A percentile compares a stretch with the other conserved stretches of the same genome.
These are phyloP conservation scores for Batillaria attramentaria DNA, from an alignment of 1,140 invertebrate genomes.

Conservation along the genomic window DNA sequence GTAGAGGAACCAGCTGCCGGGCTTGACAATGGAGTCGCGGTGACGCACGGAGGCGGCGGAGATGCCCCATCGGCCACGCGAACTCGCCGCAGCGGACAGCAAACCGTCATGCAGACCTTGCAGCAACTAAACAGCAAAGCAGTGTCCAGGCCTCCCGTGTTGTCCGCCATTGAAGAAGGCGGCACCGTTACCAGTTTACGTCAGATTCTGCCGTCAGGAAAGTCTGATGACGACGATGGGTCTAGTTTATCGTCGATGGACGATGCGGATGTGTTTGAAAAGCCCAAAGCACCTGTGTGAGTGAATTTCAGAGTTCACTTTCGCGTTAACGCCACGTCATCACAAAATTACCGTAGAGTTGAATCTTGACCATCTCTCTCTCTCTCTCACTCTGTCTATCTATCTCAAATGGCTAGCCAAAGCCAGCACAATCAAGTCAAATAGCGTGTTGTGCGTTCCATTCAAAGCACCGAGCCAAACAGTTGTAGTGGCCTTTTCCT, in stretches of 20 bases:
- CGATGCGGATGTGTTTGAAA: not conserved
- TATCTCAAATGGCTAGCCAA: no score
- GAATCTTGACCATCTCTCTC: no score
- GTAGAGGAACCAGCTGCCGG: conserved; percentile 47
- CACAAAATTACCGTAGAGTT: no score
- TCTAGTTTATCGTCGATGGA: conserved; percentile 9
- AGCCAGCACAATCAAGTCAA: no score
- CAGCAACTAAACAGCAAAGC: conserved; percentile 40
- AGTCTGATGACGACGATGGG: conserved; percentile 11
- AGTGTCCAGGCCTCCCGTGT: conserved; percentile 55
- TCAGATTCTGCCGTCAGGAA: conserved; percentile 37
- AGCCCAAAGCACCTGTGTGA: not conserved
- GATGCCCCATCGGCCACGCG: no score
- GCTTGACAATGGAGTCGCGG: no score
- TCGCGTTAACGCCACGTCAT: no score
- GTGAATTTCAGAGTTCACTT: not conserved
- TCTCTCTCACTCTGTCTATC: no score
- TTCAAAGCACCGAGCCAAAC: no score
- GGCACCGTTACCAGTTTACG: conserved; percentile 59
- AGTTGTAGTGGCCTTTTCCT: no score
- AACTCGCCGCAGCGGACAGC: not conserved
- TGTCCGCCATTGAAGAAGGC: conserved; percentile 65
- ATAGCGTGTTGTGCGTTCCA: no score
- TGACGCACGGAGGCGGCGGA: not conserved
- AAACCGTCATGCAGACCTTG: conserved; percentile 22